phyloP scores from a whole-genome alignment of 2,888 invertebrate genomes.

The Drosophila mimetica region DNA sequence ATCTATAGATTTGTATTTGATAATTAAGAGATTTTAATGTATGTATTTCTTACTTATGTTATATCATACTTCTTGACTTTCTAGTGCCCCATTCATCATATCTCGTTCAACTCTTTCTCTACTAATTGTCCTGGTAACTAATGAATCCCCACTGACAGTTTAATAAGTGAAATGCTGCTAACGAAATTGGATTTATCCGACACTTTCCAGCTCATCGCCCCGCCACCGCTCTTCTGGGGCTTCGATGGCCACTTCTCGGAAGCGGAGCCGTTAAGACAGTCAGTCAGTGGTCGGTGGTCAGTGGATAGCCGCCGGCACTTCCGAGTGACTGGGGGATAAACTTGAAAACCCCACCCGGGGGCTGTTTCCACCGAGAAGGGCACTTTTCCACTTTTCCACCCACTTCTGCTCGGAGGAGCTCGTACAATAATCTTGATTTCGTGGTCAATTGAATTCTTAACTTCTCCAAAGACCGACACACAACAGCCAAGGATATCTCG shows the following conservation, averaged over 20 bases:
- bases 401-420: constrained; percentile 23
- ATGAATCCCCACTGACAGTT: constrained; percentile 36
- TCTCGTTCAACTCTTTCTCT: constrained; percentile 22
- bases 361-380: constrained; percentile 8
- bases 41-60: no score
- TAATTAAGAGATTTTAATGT: no score
- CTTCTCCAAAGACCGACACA: constrained; percentile 66
- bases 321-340: constrained; percentile 38
- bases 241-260: constrained; percentile 45
- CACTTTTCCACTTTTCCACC: constrained; percentile 9
- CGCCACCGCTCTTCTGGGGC: constrained; percentile 20
- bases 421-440: constrained; percentile 82
- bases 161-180: constrained; percentile 39
- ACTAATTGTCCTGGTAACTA: constrained; percentile 16
- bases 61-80: not conserved
- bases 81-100: constrained; percentile 8
- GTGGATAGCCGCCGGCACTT: constrained; percentile 45
- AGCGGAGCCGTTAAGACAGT: constrained; percentile 43
- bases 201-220: constrained; percentile 44
- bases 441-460: constrained; percentile 83
- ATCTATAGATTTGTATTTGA: not conserved
- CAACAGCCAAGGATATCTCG: constrained; percentile 59
- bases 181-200: constrained; percentile 41
- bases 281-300: constrained; percentile 35
- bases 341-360: constrained; percentile 42